Percentiles rank a stretch among this genome's conserved stretches.
Conservation (phyloP, 2,888 invertebrate genomes). For the Aspidiotus rigidus region DNA sequence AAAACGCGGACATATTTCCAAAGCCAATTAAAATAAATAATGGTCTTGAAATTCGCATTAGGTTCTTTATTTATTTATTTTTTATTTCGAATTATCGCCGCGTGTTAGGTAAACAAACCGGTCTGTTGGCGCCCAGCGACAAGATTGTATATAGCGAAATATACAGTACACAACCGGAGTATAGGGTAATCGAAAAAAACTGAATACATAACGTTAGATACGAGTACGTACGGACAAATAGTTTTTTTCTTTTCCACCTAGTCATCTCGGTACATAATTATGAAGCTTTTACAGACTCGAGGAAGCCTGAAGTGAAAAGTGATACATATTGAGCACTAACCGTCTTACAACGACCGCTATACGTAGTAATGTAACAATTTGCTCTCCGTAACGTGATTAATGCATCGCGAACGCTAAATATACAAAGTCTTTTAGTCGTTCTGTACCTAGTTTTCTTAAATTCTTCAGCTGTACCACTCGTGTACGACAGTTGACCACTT, state of each 20-base stretch:
- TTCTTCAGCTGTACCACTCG: no score
- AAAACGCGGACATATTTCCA: slow-evolving; percentile 12
- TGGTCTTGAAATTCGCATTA: slow-evolving; percentile 28
- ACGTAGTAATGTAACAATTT: background rate
- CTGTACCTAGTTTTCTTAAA: no score
- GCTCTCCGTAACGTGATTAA: background rate
- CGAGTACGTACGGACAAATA: background rate
- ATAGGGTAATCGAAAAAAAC: slow-evolving; percentile 8
- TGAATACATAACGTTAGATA: background rate
- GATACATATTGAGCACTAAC: no score
- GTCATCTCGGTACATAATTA: no score
- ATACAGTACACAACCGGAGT: background rate
- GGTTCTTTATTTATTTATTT: slow-evolving; percentile 8
- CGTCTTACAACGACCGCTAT: no score
- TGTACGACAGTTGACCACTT: slow-evolving; percentile 4
- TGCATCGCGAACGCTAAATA: background rate
- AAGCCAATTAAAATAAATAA: slow-evolving; percentile 31
- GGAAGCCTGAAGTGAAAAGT: no score
- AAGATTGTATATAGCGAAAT: slow-evolving; percentile 25
- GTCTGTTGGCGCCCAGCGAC: slow-evolving; percentile 27
- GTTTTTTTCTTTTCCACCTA: background rate
- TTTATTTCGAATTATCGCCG: slow-evolving; percentile 24
- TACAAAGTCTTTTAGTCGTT: no score
- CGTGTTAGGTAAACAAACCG: slow-evolving; percentile 30
- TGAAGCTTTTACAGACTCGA: no score